phyloP scores from a whole-genome alignment of 2,888 invertebrate species.

The Philonicus albiceps region DNA sequence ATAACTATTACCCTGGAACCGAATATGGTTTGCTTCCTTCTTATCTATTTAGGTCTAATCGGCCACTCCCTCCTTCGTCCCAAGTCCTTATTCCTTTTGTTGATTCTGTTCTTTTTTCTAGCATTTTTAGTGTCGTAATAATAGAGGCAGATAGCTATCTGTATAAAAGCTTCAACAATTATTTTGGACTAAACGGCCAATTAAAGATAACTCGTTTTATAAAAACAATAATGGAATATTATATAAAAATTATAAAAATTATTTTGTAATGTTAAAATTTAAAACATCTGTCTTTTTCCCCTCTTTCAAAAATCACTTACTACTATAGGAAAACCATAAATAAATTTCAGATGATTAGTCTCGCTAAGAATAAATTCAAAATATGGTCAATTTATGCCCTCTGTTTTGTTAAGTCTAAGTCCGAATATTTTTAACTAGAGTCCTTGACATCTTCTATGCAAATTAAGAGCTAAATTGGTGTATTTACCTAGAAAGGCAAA shows the following conservation, averaged over 20 bases:
- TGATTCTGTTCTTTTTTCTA: slow-evolving; percentile 1
- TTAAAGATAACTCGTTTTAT: neutral
- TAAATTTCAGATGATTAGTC: too few relatives aligned
- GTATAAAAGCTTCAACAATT: neutral
- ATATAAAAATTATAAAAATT: neutral
- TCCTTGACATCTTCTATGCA: too few relatives aligned
- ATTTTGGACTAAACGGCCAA: neutral
- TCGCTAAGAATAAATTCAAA: too few relatives aligned
- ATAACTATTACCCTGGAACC: slow-evolving; percentile 72
- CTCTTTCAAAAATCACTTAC: too few relatives aligned
- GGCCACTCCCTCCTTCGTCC: neutral
- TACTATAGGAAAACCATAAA: too few relatives aligned
- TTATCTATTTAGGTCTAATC: neutral
- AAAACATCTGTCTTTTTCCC: too few relatives aligned
- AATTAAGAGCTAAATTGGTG: too few relatives aligned
- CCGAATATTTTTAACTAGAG: too few relatives aligned
- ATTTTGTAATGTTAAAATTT: too few relatives aligned
- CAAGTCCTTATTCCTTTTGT: slow-evolving; percentile 4
- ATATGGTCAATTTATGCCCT: too few relatives aligned
- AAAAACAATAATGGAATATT: neutral
- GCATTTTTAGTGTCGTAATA: slow-evolving; percentile 42
- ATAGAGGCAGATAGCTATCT: neutral
- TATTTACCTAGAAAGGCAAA: too few relatives aligned
- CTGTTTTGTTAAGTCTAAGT: too few relatives aligned
- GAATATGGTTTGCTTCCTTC: slow-evolving; percentile 65